Evolutionary conservation across 2,797 vertebrate species (phyloP).

Genomic region (Clamator glandarius): DNA sequence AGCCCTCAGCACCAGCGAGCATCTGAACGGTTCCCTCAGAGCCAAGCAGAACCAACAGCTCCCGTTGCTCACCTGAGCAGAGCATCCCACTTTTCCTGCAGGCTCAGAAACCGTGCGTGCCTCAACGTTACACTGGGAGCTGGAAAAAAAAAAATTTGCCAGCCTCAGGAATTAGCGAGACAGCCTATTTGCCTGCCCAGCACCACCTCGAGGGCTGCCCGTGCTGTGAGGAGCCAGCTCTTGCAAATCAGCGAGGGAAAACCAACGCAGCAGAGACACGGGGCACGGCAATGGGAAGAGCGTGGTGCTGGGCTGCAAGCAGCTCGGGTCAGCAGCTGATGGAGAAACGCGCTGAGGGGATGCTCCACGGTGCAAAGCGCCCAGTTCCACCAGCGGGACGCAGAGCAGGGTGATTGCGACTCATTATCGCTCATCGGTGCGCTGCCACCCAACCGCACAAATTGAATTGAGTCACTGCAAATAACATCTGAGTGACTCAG

Average conservation of each 20-base stretch:
- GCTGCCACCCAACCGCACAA: neutral
- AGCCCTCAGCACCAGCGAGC: accelerated
- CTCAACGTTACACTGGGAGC: neutral
- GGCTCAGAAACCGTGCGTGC: neutral
- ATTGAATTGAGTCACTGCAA: neutral
- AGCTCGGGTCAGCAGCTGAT: neutral
- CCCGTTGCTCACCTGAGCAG: neutral
- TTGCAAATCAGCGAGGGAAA: neutral
- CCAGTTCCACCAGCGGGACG: accelerated
- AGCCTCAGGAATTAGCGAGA: neutral
- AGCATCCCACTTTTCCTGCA: accelerated
- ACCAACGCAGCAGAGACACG: accelerated
- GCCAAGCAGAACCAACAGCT: neutral
- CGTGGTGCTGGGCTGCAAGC: neutral
- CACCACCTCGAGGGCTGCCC: accelerated
- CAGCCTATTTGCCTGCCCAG: neutral
- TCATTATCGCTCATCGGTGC: neutral
- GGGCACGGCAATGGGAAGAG: accelerated
- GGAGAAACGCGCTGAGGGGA: neutral
- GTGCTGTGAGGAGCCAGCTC: accelerated
- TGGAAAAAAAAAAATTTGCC: neutral
- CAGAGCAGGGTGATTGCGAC: neutral
- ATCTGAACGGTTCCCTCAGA: neutral
- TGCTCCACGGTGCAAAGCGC: accelerated
- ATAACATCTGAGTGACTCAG: neutral